Evolutionary conservation across 37 sponge, comb jelly and placozoan species (phyloP).

Genomic region (Aplysina aerophoba): DNA sequence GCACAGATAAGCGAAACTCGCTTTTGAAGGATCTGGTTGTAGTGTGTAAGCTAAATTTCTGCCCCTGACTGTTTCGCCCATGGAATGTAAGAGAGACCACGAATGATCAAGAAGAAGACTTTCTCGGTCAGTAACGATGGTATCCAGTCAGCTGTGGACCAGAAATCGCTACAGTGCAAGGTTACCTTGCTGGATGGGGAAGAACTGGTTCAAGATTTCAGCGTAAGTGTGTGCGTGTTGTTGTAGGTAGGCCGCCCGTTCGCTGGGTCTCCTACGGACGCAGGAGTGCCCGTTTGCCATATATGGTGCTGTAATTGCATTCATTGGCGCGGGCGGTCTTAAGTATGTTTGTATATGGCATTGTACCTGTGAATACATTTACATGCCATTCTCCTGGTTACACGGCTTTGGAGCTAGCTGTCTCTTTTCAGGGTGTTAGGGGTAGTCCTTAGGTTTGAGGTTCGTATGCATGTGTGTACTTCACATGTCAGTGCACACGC

Average conservation of each 20-base stretch:
- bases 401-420: not conserved
- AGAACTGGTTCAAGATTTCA: constrained; percentile 48
- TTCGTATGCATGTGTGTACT: not conserved
- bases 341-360: not conserved
- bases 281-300: constrained; percentile 17
- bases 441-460: not conserved
- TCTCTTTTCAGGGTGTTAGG: not conserved
- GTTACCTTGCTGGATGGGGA: constrained; percentile 59
- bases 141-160: not conserved
- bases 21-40: too few species aligned
- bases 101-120: constrained; percentile 27
- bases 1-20: too few species aligned
- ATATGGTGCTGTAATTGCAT: constrained; percentile 15
- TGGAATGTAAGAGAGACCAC: too few species aligned
- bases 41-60: too few species aligned
- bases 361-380: constrained; percentile 12
- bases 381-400: constrained; percentile 14
- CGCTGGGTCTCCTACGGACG: constrained; percentile 5
- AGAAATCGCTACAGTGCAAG: constrained; percentile 29
- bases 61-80: too few species aligned
- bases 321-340: constrained; percentile 28
- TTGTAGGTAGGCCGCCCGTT: not conserved
- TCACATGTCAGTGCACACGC: not conserved
- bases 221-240: constrained; percentile 40
- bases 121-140: constrained; percentile 8